Percentiles rank a stretch among this genome's conserved stretches.
Evolutionary conservation across 2,888 invertebrate species (phyloP).

Genomic region (Ganaspis brasiliensis): DNA sequence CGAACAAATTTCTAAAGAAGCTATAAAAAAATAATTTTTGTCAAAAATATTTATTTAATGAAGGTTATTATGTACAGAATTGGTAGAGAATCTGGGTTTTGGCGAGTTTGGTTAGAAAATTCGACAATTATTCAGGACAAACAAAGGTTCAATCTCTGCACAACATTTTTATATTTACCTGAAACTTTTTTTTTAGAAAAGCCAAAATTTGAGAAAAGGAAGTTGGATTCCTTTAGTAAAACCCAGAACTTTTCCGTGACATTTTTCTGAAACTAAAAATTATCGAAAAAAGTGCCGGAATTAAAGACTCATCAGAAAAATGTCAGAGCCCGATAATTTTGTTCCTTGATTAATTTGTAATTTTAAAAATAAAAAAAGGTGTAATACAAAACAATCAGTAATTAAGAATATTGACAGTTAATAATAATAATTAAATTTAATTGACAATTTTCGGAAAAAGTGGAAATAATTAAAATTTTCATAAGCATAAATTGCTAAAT

Average conservation of each 20-base stretch:
- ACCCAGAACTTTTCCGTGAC: constrained; percentile 40
- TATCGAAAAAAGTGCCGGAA: background rate
- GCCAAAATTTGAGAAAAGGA: constrained; percentile 7
- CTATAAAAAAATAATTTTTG: too few relatives aligned
- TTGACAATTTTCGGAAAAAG: too few relatives aligned
- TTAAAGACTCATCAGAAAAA: constrained; percentile 2
- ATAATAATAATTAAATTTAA: too few relatives aligned
- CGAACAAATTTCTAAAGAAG: too few relatives aligned
- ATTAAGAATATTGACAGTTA: too few relatives aligned
- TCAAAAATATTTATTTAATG: background rate
- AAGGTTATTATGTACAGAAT: background rate
- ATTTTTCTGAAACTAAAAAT: constrained; percentile 36
- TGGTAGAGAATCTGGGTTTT: background rate
- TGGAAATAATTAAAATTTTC: too few relatives aligned
- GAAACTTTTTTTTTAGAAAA: constrained; percentile 20
- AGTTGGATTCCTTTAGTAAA: constrained; percentile 37
- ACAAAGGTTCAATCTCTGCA: background rate
- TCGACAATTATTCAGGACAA: background rate
- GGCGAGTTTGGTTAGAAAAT: background rate
- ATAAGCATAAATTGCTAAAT: too few relatives aligned
- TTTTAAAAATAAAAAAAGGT: too few relatives aligned
- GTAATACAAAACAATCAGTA: too few relatives aligned
- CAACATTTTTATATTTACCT: constrained; percentile 27
- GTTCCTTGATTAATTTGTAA: too few relatives aligned
- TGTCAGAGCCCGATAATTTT: background rate